These are phyloP conservation scores for Ceyx margarethae DNA, from an alignment of 2,113 vertebrate genomes.

Conservation along the genomic window DNA sequence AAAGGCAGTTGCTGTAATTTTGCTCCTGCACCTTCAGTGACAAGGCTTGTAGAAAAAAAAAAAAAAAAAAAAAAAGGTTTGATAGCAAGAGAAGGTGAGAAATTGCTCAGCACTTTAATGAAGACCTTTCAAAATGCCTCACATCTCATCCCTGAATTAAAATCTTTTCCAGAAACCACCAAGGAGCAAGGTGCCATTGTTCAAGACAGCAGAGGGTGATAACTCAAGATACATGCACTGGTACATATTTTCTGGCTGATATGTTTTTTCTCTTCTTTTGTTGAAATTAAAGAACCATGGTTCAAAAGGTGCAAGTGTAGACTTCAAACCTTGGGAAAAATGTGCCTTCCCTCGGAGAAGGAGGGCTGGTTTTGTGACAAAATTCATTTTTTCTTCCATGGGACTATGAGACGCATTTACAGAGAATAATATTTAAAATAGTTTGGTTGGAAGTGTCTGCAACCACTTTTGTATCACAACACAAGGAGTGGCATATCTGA, in stretches of 20 bases:
- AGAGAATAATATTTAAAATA: background rate
- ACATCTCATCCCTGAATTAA: background rate
- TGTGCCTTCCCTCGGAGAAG: background rate
- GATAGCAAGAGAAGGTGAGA: background rate
- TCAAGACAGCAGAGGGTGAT: rapidly evolving
- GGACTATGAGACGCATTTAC: background rate
- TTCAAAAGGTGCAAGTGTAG: background rate
- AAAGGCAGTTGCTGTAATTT: background rate
- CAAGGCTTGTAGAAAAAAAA: background rate
- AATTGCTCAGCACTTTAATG: background rate
- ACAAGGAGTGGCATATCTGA: background rate
- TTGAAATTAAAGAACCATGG: background rate
- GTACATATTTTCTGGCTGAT: background rate
- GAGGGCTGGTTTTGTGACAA: background rate
- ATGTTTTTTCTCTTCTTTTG: background rate
- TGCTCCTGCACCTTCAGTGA: background rate
- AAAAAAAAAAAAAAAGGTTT: background rate
- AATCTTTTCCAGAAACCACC: background rate
- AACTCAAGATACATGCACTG: background rate
- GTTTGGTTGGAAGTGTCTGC: background rate
- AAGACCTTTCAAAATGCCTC: slow-evolving; percentile 18
- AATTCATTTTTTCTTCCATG: background rate
- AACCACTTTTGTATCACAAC: background rate
- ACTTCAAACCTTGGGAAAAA: background rate
- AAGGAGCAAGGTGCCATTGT: rapidly evolving